Base-by-base conservation (phyloP, 2,888 invertebrate species). In the Acronicta aceris region DNA sequence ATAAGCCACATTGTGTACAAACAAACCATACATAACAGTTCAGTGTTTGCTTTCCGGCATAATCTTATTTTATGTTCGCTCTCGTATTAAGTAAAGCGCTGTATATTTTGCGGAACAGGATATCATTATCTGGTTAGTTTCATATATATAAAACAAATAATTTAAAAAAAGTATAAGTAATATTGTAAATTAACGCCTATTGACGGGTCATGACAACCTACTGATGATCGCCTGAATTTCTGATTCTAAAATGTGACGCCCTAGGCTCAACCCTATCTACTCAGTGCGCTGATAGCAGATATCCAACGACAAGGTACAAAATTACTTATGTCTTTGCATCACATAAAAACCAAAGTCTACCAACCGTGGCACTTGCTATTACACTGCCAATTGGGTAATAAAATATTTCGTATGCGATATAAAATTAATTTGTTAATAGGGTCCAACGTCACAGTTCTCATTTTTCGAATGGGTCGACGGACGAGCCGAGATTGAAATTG, bases 401-500 rank as follows among this genome's bases (percentile, higher is more conserved):
- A 54, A 53, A 42, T 38, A 48, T 58, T 38, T 71, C 63, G 65
- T 48, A 46, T 61, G 50, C 56, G 63, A 58, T 60, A 43, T 61
- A 12, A 42, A n/a, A 25, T 13, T 38, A 48, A 41, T 59, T 69
- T 21, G 33, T 43, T 71, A 78, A 74, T 81, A 76, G 53, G 33
- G 21, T 7, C 69, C 63, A 21, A 66, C 72, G 81, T 80, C 83
- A 81, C 78, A 81, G 81, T 83, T 85, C 87, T 89, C 85, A 84
- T 86, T 87, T 90, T 88, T 88, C 83, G 79, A 82, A 79, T 75
- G 80, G 76, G 66, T 74, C 79, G 76, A 81, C 78, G 79, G 77
- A 74, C 81, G 79, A 72, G 75, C 78, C 74, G 84, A 82, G 88
- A 89, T 90, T 89, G 81, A 83, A 87, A 86, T 82, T 81, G 81